Evolutionary conservation across 2,797 vertebrate genomes (phyloP), one percentile per base, ranked within the genome.

Genomic region (Cirrhinus mrigala): DNA sequence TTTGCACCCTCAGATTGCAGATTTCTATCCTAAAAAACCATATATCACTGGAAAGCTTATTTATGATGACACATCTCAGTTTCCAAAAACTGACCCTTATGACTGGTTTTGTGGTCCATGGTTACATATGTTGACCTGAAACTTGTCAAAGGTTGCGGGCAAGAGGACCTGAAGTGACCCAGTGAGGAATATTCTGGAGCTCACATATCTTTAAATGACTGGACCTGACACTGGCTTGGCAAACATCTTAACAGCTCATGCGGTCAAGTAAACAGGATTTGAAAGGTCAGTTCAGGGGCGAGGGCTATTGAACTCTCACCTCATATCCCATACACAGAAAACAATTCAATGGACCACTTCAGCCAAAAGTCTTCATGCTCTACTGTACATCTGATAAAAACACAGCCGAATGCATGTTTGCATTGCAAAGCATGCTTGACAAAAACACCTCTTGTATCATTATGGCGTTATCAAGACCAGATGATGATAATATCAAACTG

Each of bases 201-300:
- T 79, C 48, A 62, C n/a, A 40, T 40, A 3, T 52, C 3, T 24
- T 52, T 77, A 77, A 68, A 66, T 76, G 70, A 44, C 82, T 40
- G 18, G 24, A 70, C 48, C 18, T 50, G 46, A 46, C 52, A 50
- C 69, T 68, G 54, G 10, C 24, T 56, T 75, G 33, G 18, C 76
- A n/a, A 76, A 54, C 3, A n/a, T 80, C 81, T 86, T 56, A 73
- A 50, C 81, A 68, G 48, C 76, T 80, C 75, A 79, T 40, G 66
- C 2, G 48, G 37, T 76, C 74, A 69, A 56, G 82, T 52, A 84
- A 77, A 76, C 73, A 83, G 82, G 70, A 68, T 84, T 69, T 84
- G 68, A 68, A 82, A 84, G 82, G n/a, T 56, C 1, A 15, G 46
- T 64, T 76, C 48, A 54, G 33, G 82, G 46, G 1, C 29, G 52